Evolutionary conservation across 2,888 invertebrate species (phyloP), one percentile per base, ranked within the genome.

Genomic region (Melieria crassipennis): DNA sequence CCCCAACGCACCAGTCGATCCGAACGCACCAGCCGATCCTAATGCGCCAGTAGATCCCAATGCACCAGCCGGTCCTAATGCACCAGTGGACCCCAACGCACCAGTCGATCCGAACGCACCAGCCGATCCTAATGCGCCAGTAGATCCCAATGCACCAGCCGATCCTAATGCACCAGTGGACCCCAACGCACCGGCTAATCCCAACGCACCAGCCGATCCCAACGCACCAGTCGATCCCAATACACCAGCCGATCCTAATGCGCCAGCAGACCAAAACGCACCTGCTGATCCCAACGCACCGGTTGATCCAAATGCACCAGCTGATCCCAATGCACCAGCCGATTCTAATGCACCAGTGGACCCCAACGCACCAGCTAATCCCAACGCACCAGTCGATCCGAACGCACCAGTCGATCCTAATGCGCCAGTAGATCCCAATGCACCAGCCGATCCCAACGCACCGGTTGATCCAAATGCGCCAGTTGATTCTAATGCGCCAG

Each of bases 81-180:
- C 55, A 0, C 64, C 75, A 9, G 43, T 75, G 0, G 50, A 69
- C 0, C 70, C 75, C 0, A 75, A 56, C 1, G 60, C 68, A 1
- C 58, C 77, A 0, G 64, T 61, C 0, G 60, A 74, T 7, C 62
- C 69, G 0, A 71, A 65, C 5, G 60, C 57, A 6, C 72, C 74
- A 3, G 70, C n/a, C 0, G 60, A 74, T 7, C 62, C 69, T 0
- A 71, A 65, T 7, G 60, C 57, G 6, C 72, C 74, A 3, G 70
- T 62, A 0, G 75, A 73, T 48, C 76, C 77, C 2, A 76, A 72
- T n/a, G 50, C 69, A 9, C 73, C 79, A 10, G 73, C 65, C 2
- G 60, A 66, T 46, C 74, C 73, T 0, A 69, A 55, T 56, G 69
- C 65, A n/a, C 73, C 77, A 52, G 65, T 62, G 4, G 71, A 57